phyloP scores from a whole-genome alignment of 2,888 invertebrate genomes.

The Drosophila kambysellisi region DNA sequence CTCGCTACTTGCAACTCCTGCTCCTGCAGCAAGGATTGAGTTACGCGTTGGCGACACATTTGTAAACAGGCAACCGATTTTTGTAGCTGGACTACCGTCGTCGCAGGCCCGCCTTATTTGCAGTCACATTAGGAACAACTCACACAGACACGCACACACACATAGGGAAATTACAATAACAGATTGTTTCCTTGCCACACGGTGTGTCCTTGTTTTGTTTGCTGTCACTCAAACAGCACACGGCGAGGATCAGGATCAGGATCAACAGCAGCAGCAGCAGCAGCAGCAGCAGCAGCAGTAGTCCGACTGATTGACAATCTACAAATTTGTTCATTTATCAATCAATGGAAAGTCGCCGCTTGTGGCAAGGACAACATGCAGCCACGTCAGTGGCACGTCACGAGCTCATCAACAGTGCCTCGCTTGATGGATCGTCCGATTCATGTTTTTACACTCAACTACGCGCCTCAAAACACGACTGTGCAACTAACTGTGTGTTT shows the following conservation, averaged over 20 bases:
- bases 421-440: constrained; percentile 66
- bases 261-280: constrained; percentile 3
- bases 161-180: constrained; percentile 43
- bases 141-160: constrained; percentile 2
- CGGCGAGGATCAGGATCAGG: constrained; percentile 39
- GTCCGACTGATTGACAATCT: constrained; percentile 65
- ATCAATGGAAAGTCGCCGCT: constrained; percentile 58
- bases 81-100: constrained; percentile 65
- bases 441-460: constrained; percentile 73
- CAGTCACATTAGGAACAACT: constrained; percentile 59
- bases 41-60: constrained; percentile 79
- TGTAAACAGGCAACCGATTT: constrained; percentile 75
- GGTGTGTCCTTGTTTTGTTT: constrained; percentile 57
- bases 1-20: constrained; percentile 32
- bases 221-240: constrained; percentile 50
- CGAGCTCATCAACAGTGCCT: constrained; percentile 26
- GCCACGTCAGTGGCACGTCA: constrained; percentile 22
- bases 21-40: constrained; percentile 64
- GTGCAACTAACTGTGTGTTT: constrained; percentile 4
- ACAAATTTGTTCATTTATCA: constrained; percentile 79
- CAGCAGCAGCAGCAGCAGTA: not conserved
- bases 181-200: constrained; percentile 49
- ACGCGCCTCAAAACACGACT: constrained; percentile 47
- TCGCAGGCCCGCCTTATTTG: constrained; percentile 69
- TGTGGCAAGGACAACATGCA: constrained; percentile 37